Conservation (phyloP, 2,888 invertebrate genomes). For the Ceriagrion tenellum region DNA sequence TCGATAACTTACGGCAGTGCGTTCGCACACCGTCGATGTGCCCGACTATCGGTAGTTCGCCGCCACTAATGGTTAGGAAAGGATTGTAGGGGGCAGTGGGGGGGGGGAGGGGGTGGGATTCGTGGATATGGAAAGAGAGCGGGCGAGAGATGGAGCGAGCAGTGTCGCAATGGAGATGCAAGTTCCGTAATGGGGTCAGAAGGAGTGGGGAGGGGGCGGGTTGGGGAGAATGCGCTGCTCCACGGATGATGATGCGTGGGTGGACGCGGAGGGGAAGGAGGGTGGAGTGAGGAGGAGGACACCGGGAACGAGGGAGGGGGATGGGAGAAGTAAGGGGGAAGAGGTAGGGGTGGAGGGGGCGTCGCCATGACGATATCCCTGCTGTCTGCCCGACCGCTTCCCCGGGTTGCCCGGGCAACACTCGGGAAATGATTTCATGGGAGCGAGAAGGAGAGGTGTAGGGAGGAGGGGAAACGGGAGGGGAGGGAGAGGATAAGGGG, state of each 20-base stretch:
- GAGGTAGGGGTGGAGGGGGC: too few species aligned
- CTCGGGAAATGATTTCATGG: constrained; percentile 52
- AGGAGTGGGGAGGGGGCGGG: neutral
- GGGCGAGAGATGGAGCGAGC: neutral
- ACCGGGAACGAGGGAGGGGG: neutral
- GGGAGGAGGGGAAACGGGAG: neutral
- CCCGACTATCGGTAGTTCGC: too few species aligned
- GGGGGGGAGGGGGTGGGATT: neutral
- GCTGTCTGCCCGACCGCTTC: constrained; percentile 28
- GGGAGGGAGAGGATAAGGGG: neutral
- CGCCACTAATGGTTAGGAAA: too few species aligned
- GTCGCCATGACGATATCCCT: neutral
- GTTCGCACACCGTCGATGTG: too few species aligned
- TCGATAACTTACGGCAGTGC: too few species aligned
- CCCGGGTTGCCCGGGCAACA: constrained; percentile 54
- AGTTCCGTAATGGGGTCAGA: constrained; percentile 34
- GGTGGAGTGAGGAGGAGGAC: neutral
- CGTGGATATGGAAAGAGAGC: neutral
- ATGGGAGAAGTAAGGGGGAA: neutral
- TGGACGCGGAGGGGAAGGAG: constrained; percentile 7
- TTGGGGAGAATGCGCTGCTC: neutral
- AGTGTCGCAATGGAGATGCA: constrained; percentile 36
- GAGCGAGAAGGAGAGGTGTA: neutral
- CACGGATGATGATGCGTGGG: neutral
- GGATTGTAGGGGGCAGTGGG: too few species aligned